phyloP scores from a whole-genome alignment of 1,140 invertebrate species.

The Heterodera schachtii region DNA sequence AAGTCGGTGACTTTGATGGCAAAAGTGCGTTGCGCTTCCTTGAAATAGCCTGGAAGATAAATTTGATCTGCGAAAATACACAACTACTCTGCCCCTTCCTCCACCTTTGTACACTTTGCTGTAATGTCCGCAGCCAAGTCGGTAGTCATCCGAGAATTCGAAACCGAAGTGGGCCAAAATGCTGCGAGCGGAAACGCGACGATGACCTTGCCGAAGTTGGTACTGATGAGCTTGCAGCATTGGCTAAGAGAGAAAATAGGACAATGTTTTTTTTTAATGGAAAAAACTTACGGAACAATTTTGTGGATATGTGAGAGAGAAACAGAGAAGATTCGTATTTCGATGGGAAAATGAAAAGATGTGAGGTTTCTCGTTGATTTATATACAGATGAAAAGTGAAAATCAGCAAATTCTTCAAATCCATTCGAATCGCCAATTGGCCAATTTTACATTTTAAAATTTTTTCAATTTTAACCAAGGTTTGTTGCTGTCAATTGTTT shows the following conservation, averaged over 20 bases:
- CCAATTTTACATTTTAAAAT: no score
- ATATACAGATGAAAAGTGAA: no score
- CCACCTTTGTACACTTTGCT: slow-evolving; percentile 34
- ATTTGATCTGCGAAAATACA: neutral
- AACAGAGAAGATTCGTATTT: no score
- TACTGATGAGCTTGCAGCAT: neutral
- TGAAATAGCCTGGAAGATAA: slow-evolving; percentile 10
- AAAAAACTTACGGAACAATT: neutral
- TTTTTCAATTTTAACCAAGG: no score
- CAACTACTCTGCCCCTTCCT: neutral
- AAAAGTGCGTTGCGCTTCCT: slow-evolving; percentile 51
- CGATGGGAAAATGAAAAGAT: no score
- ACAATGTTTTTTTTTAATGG: neutral
- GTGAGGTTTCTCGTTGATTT: no score
- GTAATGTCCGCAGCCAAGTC: slow-evolving; percentile 40
- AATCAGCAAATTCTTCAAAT: no score
- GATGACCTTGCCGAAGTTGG: neutral
- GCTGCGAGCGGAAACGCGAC: slow-evolving; percentile 11
- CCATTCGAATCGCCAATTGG: no score
- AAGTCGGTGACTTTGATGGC: slow-evolving; percentile 78
- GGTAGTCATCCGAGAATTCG: slow-evolving; percentile 27
- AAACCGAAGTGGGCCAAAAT: slow-evolving; percentile 36
- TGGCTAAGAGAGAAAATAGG: no score
- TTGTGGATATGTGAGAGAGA: neutral
- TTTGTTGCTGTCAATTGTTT: no score